Conservation (phyloP, 1,140 invertebrate genomes). For the Vollenhovia emeryi region DNA sequence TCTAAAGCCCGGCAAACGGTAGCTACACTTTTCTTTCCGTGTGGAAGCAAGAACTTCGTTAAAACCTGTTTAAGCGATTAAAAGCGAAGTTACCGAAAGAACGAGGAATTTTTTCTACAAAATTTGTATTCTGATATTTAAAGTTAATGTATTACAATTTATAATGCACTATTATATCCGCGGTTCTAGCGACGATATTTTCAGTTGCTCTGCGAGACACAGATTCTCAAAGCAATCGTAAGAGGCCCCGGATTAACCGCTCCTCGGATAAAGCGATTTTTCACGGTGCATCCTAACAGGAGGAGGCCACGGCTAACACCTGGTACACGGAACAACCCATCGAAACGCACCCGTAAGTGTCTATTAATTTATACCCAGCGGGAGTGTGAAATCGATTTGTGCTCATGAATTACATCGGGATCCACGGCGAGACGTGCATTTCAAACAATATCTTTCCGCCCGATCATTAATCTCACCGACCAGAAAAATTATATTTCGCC, state of each 20-base stretch:
- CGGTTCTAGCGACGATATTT: neutral
- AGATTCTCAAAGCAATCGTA: constrained; percentile 22
- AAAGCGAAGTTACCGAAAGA: neutral
- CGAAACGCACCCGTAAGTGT: constrained; percentile 68
- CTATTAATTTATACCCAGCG: constrained; percentile 78
- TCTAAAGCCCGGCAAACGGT: too few relatives aligned
- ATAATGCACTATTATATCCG: neutral
- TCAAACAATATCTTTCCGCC: neutral
- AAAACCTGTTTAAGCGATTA: neutral
- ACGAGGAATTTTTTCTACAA: neutral
- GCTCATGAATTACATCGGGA: constrained; percentile 1
- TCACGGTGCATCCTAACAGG: constrained; percentile 66
- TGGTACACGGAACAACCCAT: constrained; percentile 65
- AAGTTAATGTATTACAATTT: neutral
- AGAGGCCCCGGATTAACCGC: neutral
- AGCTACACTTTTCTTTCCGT: too few relatives aligned
- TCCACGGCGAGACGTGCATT: neutral
- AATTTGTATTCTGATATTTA: neutral
- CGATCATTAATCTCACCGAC: neutral
- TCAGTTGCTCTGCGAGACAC: neutral
- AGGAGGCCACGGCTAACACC: constrained; percentile 68
- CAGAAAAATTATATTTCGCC: neutral
- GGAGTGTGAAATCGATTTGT: constrained; percentile 76
- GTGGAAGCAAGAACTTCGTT: neutral
- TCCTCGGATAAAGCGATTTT: constrained; percentile 73